These are phyloP conservation scores for Epinephelus awoara DNA, from an alignment of 2,797 vertebrate genomes.

Conservation along the genomic window DNA sequence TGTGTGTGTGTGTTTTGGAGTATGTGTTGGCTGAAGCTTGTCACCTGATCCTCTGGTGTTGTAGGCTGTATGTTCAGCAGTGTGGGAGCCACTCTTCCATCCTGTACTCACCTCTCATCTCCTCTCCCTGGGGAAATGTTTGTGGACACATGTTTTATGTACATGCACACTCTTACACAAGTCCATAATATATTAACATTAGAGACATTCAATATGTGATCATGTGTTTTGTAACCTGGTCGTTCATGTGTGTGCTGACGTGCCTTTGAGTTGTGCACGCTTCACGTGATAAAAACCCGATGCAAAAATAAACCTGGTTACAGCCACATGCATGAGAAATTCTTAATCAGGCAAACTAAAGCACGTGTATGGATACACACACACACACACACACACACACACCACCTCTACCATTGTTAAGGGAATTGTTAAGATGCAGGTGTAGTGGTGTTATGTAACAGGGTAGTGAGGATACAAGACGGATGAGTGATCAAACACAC, in stretches of 20 bases:
- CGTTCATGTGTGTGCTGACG: neutral
- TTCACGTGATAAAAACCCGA: neutral
- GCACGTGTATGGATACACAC: slow-evolving; percentile 3
- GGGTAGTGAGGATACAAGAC: slow-evolving; percentile 47
- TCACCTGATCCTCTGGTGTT: slow-evolving; percentile 69
- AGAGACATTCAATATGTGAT: neutral
- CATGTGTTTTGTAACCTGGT: slow-evolving; percentile 15
- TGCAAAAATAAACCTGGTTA: slow-evolving; percentile 13
- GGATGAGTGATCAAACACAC: slow-evolving; percentile 59
- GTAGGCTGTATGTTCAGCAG: slow-evolving; percentile 48
- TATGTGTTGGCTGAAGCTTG: slow-evolving; percentile 55
- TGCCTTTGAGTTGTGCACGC: slow-evolving; percentile 9
- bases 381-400: neutral
- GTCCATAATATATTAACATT: neutral
- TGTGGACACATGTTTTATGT: slow-evolving; percentile 15
- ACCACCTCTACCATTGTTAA: slow-evolving; percentile 39
- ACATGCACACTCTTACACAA: neutral
- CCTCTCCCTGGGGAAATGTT: slow-evolving; percentile 40
- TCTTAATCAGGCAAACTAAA: slow-evolving; percentile 13
- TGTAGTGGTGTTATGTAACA: slow-evolving; percentile 70
- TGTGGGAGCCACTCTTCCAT: slow-evolving; percentile 61
- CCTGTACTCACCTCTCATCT: slow-evolving; percentile 59
- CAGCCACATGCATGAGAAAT: slow-evolving; percentile 15
- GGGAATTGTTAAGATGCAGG: slow-evolving; percentile 54
- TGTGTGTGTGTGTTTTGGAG: slow-evolving; percentile 8